These are phyloP conservation scores for Meteorus sp. DNA, from an alignment of 1,140 invertebrate species.

Conservation along the genomic window DNA sequence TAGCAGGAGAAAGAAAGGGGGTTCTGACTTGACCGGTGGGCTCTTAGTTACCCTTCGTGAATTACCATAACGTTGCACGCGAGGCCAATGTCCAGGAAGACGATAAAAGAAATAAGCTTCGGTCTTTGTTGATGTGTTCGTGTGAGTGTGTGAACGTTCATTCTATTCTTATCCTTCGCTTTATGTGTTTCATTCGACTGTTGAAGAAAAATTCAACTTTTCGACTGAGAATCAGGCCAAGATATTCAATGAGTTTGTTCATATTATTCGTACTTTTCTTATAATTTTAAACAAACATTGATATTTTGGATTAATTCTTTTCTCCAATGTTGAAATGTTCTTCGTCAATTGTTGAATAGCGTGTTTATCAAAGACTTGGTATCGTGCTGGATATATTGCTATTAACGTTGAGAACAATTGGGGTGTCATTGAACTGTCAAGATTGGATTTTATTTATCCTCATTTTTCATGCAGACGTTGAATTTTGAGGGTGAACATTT, in stretches of 20 bases:
- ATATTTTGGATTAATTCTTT: too few species aligned
- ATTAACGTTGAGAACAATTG: background rate
- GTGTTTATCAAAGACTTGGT: too few species aligned
- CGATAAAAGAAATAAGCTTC: constrained; percentile 48
- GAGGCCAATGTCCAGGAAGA: constrained; percentile 51
- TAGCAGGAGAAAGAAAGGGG: constrained; percentile 36
- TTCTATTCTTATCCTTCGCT: background rate
- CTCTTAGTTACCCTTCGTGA: constrained; percentile 41
- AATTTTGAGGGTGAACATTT: too few species aligned
- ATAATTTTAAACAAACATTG: too few species aligned
- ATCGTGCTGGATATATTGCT: too few species aligned
- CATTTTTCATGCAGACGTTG: too few species aligned
- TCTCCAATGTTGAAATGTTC: too few species aligned
- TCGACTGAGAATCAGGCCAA: background rate
- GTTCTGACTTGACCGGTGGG: constrained; percentile 45
- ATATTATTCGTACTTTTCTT: too few species aligned
- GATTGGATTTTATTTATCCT: background rate
- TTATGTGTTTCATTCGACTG: background rate
- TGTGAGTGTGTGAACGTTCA: background rate
- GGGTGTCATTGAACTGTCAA: background rate
- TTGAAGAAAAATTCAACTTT: too few species aligned
- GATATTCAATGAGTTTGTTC: too few species aligned
- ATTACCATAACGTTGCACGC: constrained; percentile 59
- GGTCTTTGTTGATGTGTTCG: background rate
- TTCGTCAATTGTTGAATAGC: too few species aligned